Conservation (phyloP, 2,888 invertebrate genomes). For the Callyntrura guangdongensis region DNA sequence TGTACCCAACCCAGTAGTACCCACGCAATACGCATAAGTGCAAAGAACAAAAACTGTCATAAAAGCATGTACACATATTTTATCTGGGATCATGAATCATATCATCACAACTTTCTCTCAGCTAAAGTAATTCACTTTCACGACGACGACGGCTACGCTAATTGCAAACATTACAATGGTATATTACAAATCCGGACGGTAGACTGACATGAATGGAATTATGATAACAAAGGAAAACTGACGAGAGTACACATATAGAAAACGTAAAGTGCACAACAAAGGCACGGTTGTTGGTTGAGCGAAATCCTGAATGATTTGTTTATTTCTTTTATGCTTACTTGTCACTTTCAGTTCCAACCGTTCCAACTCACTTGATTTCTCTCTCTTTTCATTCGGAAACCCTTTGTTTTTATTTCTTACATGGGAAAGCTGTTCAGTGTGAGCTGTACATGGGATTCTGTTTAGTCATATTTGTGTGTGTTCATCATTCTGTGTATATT, state of each 20-base stretch:
- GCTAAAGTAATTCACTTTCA: no score
- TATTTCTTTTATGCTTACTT: conserved; percentile 53
- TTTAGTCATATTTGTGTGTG: no score
- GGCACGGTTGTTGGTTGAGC: conserved; percentile 27
- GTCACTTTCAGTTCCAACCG: conserved; percentile 43
- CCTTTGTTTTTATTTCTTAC: background rate
- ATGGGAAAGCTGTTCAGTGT: no score
- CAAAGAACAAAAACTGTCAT: no score
- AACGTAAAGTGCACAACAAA: conserved; percentile 35
- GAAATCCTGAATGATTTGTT: conserved; percentile 47
- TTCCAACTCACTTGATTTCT: background rate
- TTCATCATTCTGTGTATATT: no score
- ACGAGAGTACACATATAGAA: background rate
- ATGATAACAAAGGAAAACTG: background rate
- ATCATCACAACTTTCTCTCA: no score
- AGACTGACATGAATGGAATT: background rate
- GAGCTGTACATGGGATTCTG: no score
- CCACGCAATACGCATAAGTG: no score
- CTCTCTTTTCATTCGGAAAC: background rate
- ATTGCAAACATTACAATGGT: background rate
- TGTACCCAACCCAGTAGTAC: no score
- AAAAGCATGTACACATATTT: no score
- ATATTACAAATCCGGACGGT: background rate
- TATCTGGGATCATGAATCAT: no score
- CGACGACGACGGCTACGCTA: no score